phyloP scores from a whole-genome alignment of 2,113 vertebrate genomes.

The Phylloscopus whistleri region DNA sequence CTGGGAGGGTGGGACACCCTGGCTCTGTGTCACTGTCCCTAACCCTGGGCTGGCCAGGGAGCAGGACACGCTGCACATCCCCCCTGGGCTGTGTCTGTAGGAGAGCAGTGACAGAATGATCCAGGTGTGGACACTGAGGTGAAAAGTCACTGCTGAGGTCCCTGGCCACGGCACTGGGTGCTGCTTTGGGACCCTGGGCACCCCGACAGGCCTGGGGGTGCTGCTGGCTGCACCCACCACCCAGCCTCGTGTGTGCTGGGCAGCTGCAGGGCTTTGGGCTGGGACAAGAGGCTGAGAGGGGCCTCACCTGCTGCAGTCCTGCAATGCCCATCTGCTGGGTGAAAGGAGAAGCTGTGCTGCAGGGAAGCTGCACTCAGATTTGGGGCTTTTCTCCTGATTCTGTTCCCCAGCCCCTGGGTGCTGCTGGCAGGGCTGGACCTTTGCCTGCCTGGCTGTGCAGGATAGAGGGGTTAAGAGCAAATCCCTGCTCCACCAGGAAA shows the following conservation, averaged over 20 bases:
- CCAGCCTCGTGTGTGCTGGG: neutral
- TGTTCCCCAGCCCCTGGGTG: rapidly evolving
- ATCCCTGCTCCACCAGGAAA: neutral
- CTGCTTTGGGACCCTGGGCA: neutral
- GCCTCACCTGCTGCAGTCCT: neutral
- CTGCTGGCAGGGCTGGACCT: neutral
- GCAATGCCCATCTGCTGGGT: neutral
- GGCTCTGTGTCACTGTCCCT: neutral
- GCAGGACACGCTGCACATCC: neutral
- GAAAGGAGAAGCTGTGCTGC: neutral
- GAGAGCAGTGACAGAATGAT: neutral
- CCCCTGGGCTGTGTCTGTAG: rapidly evolving
- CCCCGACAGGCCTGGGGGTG: neutral
- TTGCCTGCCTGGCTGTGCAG: neutral
- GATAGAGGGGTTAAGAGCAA: neutral
- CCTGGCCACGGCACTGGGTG: rapidly evolving
- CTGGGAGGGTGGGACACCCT: rapidly evolving
- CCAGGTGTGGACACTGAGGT: rapidly evolving
- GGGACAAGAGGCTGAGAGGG: rapidly evolving
- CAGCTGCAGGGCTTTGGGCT: neutral
- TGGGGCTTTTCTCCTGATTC: too few relatives aligned
- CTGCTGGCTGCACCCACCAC: neutral
- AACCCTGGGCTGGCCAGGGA: neutral
- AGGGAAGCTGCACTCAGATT: neutral
- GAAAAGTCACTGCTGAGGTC: too few relatives aligned